Conservation (phyloP, 2,113 vertebrate genomes). For the Ellobius talpinus region DNA sequence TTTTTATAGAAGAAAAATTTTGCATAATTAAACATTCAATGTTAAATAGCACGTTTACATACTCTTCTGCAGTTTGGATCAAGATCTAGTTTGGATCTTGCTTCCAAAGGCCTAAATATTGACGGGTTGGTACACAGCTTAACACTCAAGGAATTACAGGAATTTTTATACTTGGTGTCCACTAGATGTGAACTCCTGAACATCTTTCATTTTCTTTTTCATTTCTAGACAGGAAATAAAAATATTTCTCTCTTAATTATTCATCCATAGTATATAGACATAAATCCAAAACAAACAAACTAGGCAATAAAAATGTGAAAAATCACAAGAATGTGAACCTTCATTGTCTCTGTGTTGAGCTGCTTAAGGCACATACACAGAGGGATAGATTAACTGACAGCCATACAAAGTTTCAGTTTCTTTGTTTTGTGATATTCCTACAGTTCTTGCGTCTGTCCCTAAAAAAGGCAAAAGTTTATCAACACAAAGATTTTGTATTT, state of each 20-base stretch:
- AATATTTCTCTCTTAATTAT: background rate
- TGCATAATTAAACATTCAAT: background rate
- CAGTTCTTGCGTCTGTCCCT: background rate
- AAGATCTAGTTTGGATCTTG: no score
- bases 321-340: background rate
- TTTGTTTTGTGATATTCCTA: background rate
- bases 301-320: background rate
- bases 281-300: no score
- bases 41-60: background rate
- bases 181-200: background rate
- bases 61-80: background rate
- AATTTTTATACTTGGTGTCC: no score
- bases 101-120: background rate
- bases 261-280: rapidly evolving
- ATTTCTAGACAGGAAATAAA: background rate
- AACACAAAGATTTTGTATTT: background rate
- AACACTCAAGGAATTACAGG: background rate
- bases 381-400: background rate
- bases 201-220: background rate
- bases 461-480: background rate
- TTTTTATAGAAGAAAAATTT: background rate
- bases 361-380: background rate
- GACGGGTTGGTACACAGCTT: background rate
- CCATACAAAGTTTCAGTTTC: background rate
- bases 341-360: background rate